Percentiles rank a stretch among this genome's conserved stretches.
phyloP scores from a whole-genome alignment of 1,140 invertebrate genomes.

The Geopemphigus sp. region DNA sequence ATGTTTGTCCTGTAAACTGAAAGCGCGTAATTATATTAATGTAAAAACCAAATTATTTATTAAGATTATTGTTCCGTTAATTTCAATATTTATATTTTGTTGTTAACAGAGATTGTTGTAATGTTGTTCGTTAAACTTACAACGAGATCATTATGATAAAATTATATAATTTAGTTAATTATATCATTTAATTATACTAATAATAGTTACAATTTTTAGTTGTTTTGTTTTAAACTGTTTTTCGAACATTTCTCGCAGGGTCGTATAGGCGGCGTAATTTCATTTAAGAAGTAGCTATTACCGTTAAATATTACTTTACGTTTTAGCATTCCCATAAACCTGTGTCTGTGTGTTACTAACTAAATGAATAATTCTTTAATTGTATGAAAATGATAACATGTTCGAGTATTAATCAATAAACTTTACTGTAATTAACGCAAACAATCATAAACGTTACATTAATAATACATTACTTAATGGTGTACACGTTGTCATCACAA shows the following conservation, averaged over 20 bases:
- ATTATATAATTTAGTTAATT: too few species aligned
- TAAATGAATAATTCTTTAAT: neutral
- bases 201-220: constrained; percentile 20
- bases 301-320: too few species aligned
- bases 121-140: neutral
- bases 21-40: neutral
- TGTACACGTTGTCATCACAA: too few species aligned
- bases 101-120: constrained; percentile 22
- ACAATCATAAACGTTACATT: too few species aligned
- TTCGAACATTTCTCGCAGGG: constrained; percentile 25
- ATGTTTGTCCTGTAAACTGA: too few species aligned
- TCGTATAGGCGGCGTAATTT: constrained; percentile 19
- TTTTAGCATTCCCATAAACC: neutral
- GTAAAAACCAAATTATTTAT: neutral
- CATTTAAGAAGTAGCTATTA: neutral
- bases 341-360: neutral
- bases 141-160: neutral
- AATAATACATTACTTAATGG: too few species aligned
- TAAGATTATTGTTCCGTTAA: constrained; percentile 24
- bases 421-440: too few species aligned
- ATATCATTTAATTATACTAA: too few species aligned
- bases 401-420: too few species aligned
- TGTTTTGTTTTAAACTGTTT: constrained; percentile 13
- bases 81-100: constrained; percentile 36
- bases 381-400: neutral